phyloP scores from a whole-genome alignment of 2,113 vertebrate species.

The Nettapus auritus region DNA sequence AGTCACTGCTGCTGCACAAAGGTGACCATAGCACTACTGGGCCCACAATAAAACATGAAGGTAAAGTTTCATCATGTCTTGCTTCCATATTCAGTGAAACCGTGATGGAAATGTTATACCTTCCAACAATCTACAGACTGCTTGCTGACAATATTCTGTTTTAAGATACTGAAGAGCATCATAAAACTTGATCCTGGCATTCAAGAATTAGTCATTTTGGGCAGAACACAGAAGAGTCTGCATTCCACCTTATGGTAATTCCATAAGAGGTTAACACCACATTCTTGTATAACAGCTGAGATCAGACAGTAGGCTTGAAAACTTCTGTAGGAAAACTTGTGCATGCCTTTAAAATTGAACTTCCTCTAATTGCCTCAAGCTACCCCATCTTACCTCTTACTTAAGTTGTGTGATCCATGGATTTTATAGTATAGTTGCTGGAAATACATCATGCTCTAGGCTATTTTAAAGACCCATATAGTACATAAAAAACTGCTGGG shows the following conservation, averaged over 20 bases:
- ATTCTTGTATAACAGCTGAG: neutral
- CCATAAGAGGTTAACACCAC: neutral
- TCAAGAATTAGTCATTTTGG: neutral
- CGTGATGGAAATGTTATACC: neutral
- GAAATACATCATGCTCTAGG: neutral
- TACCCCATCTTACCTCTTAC: neutral
- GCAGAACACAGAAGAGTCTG: neutral
- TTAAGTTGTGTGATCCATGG: neutral
- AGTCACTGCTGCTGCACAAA: neutral
- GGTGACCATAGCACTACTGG: accelerated
- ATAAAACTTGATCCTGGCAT: neutral
- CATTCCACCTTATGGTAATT: neutral
- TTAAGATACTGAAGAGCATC: neutral
- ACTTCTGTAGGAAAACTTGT: neutral
- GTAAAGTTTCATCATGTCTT: neutral
- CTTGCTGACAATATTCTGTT: neutral
- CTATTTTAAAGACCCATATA: neutral
- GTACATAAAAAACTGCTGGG: neutral
- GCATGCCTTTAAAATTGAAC: neutral
- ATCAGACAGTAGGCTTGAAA: neutral
- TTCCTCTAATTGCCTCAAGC: neutral
- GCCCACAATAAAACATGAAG: neutral
- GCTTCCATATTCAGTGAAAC: neutral
- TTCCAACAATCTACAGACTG: neutral
- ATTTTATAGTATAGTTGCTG: neutral